A percentile compares a stretch with the other conserved stretches of the same genome.
Evolutionary conservation across 2,888 invertebrate genomes (phyloP).

Genomic region (Caenorhabditis sp.): DNA sequence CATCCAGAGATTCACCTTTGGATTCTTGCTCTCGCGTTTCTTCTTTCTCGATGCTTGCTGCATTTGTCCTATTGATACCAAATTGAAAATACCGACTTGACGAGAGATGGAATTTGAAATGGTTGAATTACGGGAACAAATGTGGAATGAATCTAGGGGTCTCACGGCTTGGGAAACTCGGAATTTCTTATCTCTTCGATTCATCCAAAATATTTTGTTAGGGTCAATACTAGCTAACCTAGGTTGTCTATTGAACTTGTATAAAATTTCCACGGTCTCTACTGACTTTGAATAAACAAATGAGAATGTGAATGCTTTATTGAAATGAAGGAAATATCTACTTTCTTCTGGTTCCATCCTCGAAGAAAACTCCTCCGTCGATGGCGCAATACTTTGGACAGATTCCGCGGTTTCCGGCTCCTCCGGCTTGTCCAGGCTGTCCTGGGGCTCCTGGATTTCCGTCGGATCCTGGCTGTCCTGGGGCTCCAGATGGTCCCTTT

Average conservation of each 20-base stretch:
- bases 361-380: conserved; percentile 82
- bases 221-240: too few species aligned
- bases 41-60: conserved; percentile 36
- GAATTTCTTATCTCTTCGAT: too few species aligned
- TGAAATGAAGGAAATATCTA: conserved; percentile 10
- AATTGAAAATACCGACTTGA: conserved; percentile 33
- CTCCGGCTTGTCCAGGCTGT: conserved; percentile 70
- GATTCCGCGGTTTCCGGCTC: conserved; percentile 78
- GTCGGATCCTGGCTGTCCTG: conserved; percentile 72
- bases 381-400: conserved; percentile 81
- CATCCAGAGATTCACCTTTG: conserved; percentile 6
- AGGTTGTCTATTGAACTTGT: too few species aligned
- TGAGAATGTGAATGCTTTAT: conserved; percentile 29
- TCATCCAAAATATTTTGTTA: too few species aligned
- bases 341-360: conserved; percentile 77
- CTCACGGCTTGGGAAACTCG: too few species aligned
- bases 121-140: too few species aligned
- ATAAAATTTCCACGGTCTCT: too few species aligned
- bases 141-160: too few species aligned
- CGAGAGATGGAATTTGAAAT: too few species aligned
- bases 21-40: conserved; percentile 30
- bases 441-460: conserved; percentile 73
- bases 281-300: background rate
- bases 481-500: conserved; percentile 71
- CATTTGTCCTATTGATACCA: conserved; percentile 55